Base-by-base conservation (phyloP, 2,888 invertebrate genomes). In the Noctua pronuba region DNA sequence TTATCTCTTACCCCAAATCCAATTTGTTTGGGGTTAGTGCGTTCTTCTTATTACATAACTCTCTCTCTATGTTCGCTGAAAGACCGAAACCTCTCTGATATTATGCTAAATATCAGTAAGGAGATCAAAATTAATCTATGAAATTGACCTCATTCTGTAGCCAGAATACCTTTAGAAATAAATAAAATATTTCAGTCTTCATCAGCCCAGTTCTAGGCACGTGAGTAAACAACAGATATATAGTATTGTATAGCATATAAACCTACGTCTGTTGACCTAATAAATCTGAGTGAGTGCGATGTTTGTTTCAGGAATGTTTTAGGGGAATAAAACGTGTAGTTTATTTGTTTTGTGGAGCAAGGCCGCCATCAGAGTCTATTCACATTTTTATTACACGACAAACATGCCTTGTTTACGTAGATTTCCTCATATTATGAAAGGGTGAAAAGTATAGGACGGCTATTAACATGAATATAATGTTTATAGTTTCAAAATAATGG, bases 321-420 rank as follows among this genome's bases (percentile, higher is more conserved):
- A 78, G 55, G 52, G 31, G 31, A 83, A 55, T 52, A 62, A 75
- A 75, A 73, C 38, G 13, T 38, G 49, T 82, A 75, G 18, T 74
- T 72, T 69, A 60, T 75, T 73, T 73, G 60, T 84, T 84, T 79
- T 73, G 60, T 55, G 38, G 79, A 62, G 8, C 73, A 69, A 82
- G 82, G 69, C 35, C 65, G n/a, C 58, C 18, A 44, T n/a, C 60
- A 62, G 13, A 65, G 18, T 52, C 13, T 79, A 24, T 60, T 66
- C 72, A 60, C 55, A 60, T 73, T 55, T 77, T 65, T 83, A 83
- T 65, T 60, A 60, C 28, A n/a, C 8, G 64, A 68, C 65, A 68
- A 7, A 67, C 31, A 24, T 24, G 55, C 16, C 24, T 64, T 80
- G 35, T 65, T 76, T 76, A 76, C 41, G 46, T 21, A 44, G 24